Evolutionary conservation across 1,140 invertebrate genomes (phyloP).

Genomic region (Plodia interpunctella): DNA sequence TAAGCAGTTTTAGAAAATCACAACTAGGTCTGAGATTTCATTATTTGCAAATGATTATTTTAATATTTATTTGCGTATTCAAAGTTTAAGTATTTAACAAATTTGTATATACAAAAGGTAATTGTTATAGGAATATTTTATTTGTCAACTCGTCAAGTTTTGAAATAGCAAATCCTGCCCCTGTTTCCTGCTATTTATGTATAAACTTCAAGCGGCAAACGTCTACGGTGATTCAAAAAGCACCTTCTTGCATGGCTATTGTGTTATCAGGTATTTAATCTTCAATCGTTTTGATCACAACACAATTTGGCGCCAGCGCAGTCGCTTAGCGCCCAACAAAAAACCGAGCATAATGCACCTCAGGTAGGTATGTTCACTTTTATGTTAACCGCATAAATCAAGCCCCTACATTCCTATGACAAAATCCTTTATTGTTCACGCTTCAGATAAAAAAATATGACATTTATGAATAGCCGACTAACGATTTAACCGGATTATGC

Average conservation of each 20-base stretch:
- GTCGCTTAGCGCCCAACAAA: background rate
- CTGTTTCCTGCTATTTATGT: background rate
- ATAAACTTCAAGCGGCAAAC: background rate
- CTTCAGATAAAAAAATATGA: background rate
- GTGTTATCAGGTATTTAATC: slow-evolving; percentile 4
- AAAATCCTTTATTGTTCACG: background rate
- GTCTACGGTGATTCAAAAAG: background rate
- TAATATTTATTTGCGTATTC: too few relatives aligned
- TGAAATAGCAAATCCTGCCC: too few relatives aligned
- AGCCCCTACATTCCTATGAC: background rate
- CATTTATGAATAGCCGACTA: slow-evolving; percentile 1
- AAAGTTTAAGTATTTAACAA: too few relatives aligned
- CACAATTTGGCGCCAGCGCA: background rate
- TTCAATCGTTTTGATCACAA: slow-evolving; percentile 1
- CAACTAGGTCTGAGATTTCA: too few relatives aligned
- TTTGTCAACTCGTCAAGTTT: too few relatives aligned
- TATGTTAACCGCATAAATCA: slow-evolving; percentile 4
- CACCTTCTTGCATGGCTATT: background rate
- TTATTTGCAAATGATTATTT: too few relatives aligned
- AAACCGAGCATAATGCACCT: background rate
- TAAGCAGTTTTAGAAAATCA: too few relatives aligned
- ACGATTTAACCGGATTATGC: background rate
- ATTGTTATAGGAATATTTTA: too few relatives aligned
- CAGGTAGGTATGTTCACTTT: background rate
- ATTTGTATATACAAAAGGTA: too few relatives aligned